These are phyloP conservation scores for Philereme transversata DNA, from an alignment of 2,888 invertebrate species.

Conservation along the genomic window DNA sequence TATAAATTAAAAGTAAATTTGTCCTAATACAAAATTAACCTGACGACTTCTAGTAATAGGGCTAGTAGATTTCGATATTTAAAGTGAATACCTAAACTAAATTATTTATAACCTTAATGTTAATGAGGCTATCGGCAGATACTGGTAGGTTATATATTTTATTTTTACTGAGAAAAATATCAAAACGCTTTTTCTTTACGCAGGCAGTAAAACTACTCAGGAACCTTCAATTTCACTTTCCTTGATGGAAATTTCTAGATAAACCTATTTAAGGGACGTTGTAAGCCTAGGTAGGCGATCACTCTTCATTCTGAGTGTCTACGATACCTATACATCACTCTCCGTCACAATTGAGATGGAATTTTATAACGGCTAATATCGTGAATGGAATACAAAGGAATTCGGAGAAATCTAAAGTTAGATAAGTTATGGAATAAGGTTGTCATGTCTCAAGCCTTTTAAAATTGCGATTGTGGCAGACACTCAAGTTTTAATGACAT, in stretches of 20 bases:
- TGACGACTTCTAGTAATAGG: too few relatives aligned
- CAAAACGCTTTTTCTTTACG: slow-evolving; percentile 5
- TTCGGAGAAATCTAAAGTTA: slow-evolving; percentile 19
- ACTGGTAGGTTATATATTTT: too few relatives aligned
- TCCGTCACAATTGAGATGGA: slow-evolving; percentile 21
- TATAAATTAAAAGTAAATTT: too few relatives aligned
- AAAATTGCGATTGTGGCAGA: slow-evolving; percentile 30
- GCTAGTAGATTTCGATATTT: too few relatives aligned
- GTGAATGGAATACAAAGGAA: slow-evolving; percentile 5
- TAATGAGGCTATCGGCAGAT: too few relatives aligned
- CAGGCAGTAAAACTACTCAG: slow-evolving; percentile 1
- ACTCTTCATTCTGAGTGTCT: slow-evolving; percentile 16
- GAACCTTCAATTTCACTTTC: slow-evolving; percentile 11
- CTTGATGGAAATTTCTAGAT: slow-evolving; percentile 14
- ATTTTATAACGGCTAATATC: slow-evolving; percentile 14
- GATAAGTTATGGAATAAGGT: slow-evolving; percentile 19
- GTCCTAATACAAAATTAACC: too few relatives aligned
- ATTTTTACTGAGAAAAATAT: not conserved
- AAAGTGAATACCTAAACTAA: too few relatives aligned
- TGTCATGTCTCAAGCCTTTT: slow-evolving; percentile 24
- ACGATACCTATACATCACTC: slow-evolving; percentile 11
- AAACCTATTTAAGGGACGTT: slow-evolving; percentile 12
- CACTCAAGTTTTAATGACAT: slow-evolving; percentile 34
- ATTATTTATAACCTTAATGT: too few relatives aligned
- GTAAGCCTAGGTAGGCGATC: slow-evolving; percentile 16